These are phyloP conservation scores for Turritopsis dohrnii DNA, from an alignment of 30 jellyfish, hydroid and myxozoan genomes.

Conservation along the genomic window DNA sequence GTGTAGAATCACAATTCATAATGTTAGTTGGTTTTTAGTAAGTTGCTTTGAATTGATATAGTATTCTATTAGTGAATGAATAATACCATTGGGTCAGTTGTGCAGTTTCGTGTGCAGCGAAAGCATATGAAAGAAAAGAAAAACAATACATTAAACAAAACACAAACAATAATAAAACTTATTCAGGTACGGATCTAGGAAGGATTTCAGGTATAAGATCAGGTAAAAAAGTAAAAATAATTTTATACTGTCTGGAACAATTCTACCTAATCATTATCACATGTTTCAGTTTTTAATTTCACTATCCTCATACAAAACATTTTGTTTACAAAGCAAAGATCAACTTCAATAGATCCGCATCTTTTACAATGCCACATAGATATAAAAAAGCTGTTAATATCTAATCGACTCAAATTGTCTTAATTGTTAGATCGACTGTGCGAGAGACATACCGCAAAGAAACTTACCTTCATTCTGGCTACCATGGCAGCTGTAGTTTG, in stretches of 20 bases:
- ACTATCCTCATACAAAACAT: too few relatives aligned
- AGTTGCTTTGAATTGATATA: not conserved
- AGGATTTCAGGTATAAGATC: too few relatives aligned
- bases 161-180: not conserved
- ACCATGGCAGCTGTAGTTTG: slow-evolving; percentile 47
- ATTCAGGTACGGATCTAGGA: too few relatives aligned
- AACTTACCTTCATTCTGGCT: slow-evolving; percentile 82
- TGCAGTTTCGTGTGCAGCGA: not conserved
- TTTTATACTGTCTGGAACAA: too few relatives aligned
- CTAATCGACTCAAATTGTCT: too few relatives aligned
- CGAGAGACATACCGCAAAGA: too few relatives aligned
- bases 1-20: not conserved
- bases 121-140: not conserved
- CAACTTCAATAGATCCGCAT: not conserved
- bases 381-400: too few relatives aligned
- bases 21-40: not conserved
- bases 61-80: not conserved
- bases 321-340: too few relatives aligned
- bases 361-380: not conserved
- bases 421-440: too few relatives aligned
- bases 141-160: not conserved
- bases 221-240: too few relatives aligned
- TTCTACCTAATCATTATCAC: too few relatives aligned
- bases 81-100: not conserved
- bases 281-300: too few relatives aligned